Evolutionary conservation across 2,797 vertebrate genomes (phyloP).

Genomic region (Sardinella longiceps): DNA sequence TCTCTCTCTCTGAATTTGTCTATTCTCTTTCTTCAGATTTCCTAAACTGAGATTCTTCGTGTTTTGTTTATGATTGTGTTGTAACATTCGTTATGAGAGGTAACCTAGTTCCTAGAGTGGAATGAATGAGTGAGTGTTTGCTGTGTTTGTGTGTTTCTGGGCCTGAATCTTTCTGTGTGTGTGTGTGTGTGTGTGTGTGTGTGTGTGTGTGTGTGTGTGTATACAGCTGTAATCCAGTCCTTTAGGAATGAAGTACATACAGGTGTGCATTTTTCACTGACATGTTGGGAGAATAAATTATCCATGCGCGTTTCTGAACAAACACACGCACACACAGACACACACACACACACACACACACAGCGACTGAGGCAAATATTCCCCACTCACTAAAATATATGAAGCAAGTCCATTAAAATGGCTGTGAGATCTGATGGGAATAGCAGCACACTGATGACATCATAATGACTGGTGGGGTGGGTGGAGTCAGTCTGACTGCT

Average conservation of each 20-base stretch:
- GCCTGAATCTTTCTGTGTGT: background rate
- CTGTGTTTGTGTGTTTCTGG: background rate
- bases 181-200: background rate
- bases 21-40: background rate
- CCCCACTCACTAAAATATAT: background rate
- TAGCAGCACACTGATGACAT: background rate
- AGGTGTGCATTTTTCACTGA: slow-evolving; percentile 25
- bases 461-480: background rate
- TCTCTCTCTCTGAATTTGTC: background rate
- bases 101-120: background rate
- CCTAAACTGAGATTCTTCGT: too few relatives aligned
- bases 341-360: background rate
- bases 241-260: background rate
- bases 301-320: background rate
- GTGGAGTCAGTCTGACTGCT: background rate
- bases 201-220: background rate
- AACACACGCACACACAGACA: background rate
- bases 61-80: background rate
- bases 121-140: background rate
- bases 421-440: background rate
- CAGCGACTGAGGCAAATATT: background rate
- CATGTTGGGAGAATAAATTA: background rate
- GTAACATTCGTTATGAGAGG: background rate
- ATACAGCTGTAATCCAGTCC: slow-evolving; percentile 22
- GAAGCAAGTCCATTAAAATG: background rate